A percentile compares a stretch with the other conserved stretches of the same genome.
Evolutionary conservation across 2,888 invertebrate species (phyloP).

Genomic region (Diaperis boleti): DNA sequence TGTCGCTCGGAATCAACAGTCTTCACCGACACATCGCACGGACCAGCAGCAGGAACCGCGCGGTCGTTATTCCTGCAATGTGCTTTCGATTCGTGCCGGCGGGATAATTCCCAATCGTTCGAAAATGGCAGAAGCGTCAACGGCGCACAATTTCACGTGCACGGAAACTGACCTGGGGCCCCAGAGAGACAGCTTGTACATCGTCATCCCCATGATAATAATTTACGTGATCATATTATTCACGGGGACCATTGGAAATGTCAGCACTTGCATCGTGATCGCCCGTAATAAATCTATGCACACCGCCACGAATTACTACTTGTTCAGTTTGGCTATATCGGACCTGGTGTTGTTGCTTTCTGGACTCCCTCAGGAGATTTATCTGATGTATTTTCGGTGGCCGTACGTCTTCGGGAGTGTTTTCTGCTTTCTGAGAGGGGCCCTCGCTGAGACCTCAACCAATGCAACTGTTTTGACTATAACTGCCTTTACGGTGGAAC

Average conservation of each 20-base stretch:
- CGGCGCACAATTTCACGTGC: constrained; percentile 24
- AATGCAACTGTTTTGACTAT: constrained; percentile 81
- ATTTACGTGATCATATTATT: constrained; percentile 82
- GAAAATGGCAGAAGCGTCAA: constrained; percentile 3
- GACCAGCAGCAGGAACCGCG: constrained; percentile 21
- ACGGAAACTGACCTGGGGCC: constrained; percentile 45
- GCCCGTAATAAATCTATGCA: constrained; percentile 87
- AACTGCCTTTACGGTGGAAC: constrained; percentile 78
- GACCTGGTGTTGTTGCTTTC: constrained; percentile 82
- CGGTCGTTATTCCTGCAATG: constrained; percentile 13
- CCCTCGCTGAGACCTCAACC: constrained; percentile 84
- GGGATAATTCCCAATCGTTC: not conserved
- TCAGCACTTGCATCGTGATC: constrained; percentile 88
- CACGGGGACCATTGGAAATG: constrained; percentile 84
- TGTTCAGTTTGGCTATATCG: constrained; percentile 87
- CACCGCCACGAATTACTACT: constrained; percentile 83
- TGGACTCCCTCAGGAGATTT: constrained; percentile 87
- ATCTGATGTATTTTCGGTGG: constrained; percentile 82
- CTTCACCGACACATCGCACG: constrained; percentile 10
- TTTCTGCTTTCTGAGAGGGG: constrained; percentile 82
- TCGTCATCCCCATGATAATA: constrained; percentile 79
- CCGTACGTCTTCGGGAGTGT: constrained; percentile 83
- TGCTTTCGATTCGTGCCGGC: not conserved
- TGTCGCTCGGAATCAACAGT: constrained; percentile 14
- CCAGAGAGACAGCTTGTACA: constrained; percentile 52